Evolutionary conservation across 2,797 vertebrate genomes (phyloP), one percentile per base, ranked within the genome.

Genomic region (Poeciliopsis presidionis): DNA sequence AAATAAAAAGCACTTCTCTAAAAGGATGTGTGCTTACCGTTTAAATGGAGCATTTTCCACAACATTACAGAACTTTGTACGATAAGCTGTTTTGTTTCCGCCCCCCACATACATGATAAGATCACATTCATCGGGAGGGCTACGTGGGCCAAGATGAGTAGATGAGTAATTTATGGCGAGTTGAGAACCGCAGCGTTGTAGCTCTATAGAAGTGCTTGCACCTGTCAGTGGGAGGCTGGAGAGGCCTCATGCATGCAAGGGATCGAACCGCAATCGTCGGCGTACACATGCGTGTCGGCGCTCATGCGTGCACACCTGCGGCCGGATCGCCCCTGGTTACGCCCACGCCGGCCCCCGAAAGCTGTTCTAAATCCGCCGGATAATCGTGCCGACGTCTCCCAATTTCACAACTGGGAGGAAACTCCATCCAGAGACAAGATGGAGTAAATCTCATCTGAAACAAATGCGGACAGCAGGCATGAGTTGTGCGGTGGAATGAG

Each of bases 181-280:
- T 22, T 78, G 77, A 82, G 74, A 78, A 83, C 81, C 74, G 80
- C 80, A 81, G 84, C 80, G 76, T 78, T 89, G 93, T 79, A 89
- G 82, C 89, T 93, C 83, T 88, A 81, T 82, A 83, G 89, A 89
- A 93, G 93, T 82, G 89, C 86, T 80, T 82, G 57, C 94, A 95
- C 90, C 93, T 94, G 92, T 87, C 86, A 92, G 90, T 91, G 91
- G 88, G 89, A 88, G 86, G 90, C 81, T 89, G 87, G 84, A 91
- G 86, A 91, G 90, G 80, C 57, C 87, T 90, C 86, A 80, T 90
- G 67, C 83, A 83, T 84, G 81, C 75, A 78, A 55, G n/a, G 51
- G 51, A 81, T 82, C 78, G 84, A 91, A 83, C 86, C 87, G 86
- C 87, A 92, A 84, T 80, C 65, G 73, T 73, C 30, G 53, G 53